phyloP scores from a whole-genome alignment of 2,113 vertebrate genomes.

The Xiphophorus hellerii region DNA sequence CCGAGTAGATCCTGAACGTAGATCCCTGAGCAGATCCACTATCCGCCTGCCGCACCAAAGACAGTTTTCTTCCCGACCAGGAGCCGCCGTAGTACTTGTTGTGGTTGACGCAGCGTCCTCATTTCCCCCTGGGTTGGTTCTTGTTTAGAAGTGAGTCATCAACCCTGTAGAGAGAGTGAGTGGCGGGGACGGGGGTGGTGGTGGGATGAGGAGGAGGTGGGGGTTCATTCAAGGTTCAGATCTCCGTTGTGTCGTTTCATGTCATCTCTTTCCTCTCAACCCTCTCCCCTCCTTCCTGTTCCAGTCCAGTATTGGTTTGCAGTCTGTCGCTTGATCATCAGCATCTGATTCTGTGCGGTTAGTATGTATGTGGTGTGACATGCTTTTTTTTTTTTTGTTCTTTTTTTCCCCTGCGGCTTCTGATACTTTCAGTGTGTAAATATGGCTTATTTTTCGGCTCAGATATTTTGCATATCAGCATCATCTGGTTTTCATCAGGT shows the following conservation, averaged over 20 bases:
- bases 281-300: slow-evolving; percentile 40
- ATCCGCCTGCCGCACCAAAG: slow-evolving; percentile 5
- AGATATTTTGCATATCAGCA: background rate
- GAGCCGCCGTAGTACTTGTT: background rate
- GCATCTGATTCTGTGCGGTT: slow-evolving; percentile 23
- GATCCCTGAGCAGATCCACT: slow-evolving; percentile 2
- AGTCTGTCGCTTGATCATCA: slow-evolving; percentile 24
- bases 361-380: background rate
- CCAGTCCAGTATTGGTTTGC: background rate
- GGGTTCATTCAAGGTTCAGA: slow-evolving; percentile 73
- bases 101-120: slow-evolving; percentile 30
- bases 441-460: background rate
- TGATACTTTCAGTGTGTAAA: background rate
- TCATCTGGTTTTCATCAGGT: background rate
- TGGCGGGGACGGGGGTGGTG: slow-evolving; percentile 32
- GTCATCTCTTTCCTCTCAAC: slow-evolving; percentile 42
- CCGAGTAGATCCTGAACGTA: slow-evolving; percentile 1
- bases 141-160: slow-evolving; percentile 71
- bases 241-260: slow-evolving; percentile 36
- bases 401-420: background rate
- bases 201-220: slow-evolving; percentile 32
- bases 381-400: background rate
- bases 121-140: slow-evolving; percentile 32
- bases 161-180: slow-evolving; percentile 48
- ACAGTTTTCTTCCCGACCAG: background rate